Evolutionary conservation across 2,113 vertebrate genomes (phyloP).

Genomic region (Spheniscus mendiculus): DNA sequence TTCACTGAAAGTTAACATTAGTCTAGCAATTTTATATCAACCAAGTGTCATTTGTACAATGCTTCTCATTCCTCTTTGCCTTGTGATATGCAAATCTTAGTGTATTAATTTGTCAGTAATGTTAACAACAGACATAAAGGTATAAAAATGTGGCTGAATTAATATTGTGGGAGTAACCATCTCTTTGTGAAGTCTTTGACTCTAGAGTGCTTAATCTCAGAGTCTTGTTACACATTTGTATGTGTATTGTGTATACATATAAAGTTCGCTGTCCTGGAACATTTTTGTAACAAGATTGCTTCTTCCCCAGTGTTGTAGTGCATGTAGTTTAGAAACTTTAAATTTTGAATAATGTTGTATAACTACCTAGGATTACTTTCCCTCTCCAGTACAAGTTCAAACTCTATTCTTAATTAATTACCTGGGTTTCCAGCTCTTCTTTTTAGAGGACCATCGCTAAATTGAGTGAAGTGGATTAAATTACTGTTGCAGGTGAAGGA

Average conservation of each 20-base stretch:
- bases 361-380: background rate
- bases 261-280: background rate
- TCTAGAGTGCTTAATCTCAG: background rate
- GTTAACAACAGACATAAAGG: background rate
- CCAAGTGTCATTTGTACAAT: background rate
- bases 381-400: background rate
- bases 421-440: background rate
- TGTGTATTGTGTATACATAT: background rate
- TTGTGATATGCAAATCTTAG: background rate
- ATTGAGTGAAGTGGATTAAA: constrained; percentile 32
- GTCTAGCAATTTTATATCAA: background rate
- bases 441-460: background rate
- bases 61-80: background rate
- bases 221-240: background rate
- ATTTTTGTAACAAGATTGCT: background rate
- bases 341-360: background rate
- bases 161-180: background rate
- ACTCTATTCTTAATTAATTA: constrained; percentile 15
- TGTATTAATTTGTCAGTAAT: background rate
- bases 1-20: background rate
- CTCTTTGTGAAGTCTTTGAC: background rate
- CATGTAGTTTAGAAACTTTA: background rate
- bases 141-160: background rate
- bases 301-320: background rate
- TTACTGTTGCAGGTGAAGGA: constrained; percentile 40